phyloP scores from a whole-genome alignment of 35 echinoderm and acorn worm genomes.

The Lytechinus pictus region DNA sequence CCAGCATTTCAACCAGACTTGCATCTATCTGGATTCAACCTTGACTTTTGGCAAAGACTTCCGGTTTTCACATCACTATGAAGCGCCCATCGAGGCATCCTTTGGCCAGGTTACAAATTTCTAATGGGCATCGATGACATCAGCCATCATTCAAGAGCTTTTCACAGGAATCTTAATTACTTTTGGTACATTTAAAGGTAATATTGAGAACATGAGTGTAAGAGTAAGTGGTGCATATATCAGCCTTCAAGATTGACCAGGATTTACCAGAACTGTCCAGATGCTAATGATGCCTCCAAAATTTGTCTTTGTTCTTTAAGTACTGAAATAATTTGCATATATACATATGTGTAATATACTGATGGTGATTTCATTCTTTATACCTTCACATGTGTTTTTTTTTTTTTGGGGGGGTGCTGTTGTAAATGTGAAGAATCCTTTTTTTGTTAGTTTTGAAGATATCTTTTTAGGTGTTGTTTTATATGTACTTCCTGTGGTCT shows the following conservation, averaged over 20 bases:
- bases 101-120: neutral
- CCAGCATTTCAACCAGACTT: neutral
- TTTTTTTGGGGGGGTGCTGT: too few species aligned
- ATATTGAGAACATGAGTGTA: neutral
- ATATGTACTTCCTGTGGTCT: neutral
- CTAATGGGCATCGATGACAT: neutral
- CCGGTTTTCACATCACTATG: neutral
- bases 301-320: neutral
- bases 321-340: neutral
- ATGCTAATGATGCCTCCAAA: neutral
- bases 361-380: too few species aligned
- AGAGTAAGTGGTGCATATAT: neutral
- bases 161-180: neutral
- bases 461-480: neutral
- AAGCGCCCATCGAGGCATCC: neutral
- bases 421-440: too few species aligned
- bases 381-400: too few species aligned
- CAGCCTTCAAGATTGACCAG: neutral
- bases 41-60: neutral
- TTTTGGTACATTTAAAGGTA: neutral
- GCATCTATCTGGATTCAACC: neutral
- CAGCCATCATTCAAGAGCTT: neutral
- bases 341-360: neutral
- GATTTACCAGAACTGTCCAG: neutral
- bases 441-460: too few species aligned